A percentile compares a stretch with the other conserved stretches of the same genome.
Conservation (phyloP, 2,888 invertebrate species). For the Drosophila formosana region DNA sequence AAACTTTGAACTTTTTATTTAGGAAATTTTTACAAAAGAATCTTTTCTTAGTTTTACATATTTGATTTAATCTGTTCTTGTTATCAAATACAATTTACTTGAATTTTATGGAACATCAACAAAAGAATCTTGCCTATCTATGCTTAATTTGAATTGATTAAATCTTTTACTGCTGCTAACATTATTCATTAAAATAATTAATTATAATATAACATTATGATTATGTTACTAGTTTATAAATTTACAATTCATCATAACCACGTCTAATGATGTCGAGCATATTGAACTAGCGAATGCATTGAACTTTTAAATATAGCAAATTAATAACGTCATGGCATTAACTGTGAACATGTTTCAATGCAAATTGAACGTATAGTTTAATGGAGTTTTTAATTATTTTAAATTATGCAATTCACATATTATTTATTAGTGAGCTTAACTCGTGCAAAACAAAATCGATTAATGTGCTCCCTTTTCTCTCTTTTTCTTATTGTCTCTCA, state of each 20-base stretch:
- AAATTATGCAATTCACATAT: constrained; percentile 59
- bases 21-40: too few species aligned
- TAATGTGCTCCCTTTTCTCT: constrained; percentile 18
- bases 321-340: constrained; percentile 46
- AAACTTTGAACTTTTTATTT: not conserved
- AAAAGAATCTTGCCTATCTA: too few species aligned
- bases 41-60: too few species aligned
- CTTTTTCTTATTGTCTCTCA: constrained; percentile 26
- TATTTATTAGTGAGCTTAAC: constrained; percentile 67
- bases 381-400: constrained; percentile 66
- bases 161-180: too few species aligned
- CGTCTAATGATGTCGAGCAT: not conserved
- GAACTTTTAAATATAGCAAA: constrained; percentile 34
- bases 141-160: too few species aligned
- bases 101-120: too few species aligned
- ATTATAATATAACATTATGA: too few species aligned
- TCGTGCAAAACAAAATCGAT: constrained; percentile 52
- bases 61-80: too few species aligned
- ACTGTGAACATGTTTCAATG: constrained; percentile 1
- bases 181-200: too few species aligned
- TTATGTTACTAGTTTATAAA: too few species aligned
- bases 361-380: constrained; percentile 43
- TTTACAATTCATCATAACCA: too few species aligned
- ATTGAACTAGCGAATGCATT: not conserved
- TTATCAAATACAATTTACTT: too few species aligned